Base-by-base conservation (phyloP, 2,888 invertebrate species). In the Hemaris fuciformis region DNA sequence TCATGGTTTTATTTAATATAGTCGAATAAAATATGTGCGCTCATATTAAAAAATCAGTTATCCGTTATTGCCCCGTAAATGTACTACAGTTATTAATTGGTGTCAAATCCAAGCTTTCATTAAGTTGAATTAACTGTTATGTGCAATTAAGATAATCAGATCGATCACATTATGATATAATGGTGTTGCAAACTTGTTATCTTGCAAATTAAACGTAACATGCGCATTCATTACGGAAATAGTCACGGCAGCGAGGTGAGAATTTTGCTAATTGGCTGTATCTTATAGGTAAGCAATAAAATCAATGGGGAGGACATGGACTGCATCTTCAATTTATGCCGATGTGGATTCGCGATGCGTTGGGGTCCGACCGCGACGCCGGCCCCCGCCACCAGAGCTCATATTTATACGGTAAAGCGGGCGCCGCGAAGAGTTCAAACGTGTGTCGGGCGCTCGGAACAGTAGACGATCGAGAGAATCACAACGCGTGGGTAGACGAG, bases 391-490 rank as follows among this genome's bases (percentile, higher is more conserved):
- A 91, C 91, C 80, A 88, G 87, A 79, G 86, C 83, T 89, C 89
- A 91, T 91, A 92, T 90, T 92, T 92, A 92, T 91, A 92, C 92
- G 89, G 81, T 88, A 89, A 89, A 82, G 91, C 90, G 82, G 88
- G 81, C 88, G 81, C 82, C 77, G 88, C 85, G 81, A 89, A 87
- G 90, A 91, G 92, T 92, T 91, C 91, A 92, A 91, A 91, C 91
- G 92, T 87, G 86, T 85, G 89, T 84, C 88, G 87, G 87, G 87
- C 91, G 91, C 84, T 87, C 89, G 78, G 84, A 83, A 90, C 91
- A 89, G 90, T 89, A 90, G 91, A 91, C 91, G 91, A 81, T 88
- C 87, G 83, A 88, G 87, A 87, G 88, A 87, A 87, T 87, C 89
- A 88, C 87, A 87, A 83, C 87, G 88, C 86, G 89, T 87, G 87